Percentiles rank a stretch among this genome's conserved stretches.
Evolutionary conservation across 2,888 invertebrate species (phyloP).

Genomic region (Thymelicus sylvestris): DNA sequence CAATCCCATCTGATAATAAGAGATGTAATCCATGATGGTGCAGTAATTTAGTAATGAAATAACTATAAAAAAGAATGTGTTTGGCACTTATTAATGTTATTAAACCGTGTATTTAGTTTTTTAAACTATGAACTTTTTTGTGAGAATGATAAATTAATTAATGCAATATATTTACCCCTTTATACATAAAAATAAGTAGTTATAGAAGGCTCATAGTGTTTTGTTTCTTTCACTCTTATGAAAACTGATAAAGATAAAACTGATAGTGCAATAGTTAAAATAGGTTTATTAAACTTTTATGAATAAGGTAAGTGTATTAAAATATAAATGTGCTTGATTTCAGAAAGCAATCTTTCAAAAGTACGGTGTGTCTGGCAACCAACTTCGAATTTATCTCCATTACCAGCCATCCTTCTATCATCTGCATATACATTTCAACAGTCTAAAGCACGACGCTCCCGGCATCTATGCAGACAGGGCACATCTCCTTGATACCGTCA

Average conservation of each 20-base stretch:
- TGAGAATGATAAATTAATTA: no score
- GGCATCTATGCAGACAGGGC: slow-evolving; percentile 94
- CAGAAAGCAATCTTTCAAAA: slow-evolving; percentile 91
- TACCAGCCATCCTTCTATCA: slow-evolving; percentile 99
- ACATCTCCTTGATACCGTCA: slow-evolving; percentile 94
- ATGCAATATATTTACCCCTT: no score
- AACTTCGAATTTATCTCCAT: slow-evolving; percentile 94
- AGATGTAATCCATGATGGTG: no score
- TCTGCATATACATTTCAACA: slow-evolving; percentile 96
- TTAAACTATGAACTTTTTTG: no score
- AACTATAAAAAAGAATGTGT: no score
- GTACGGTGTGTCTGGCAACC: slow-evolving; percentile 88
- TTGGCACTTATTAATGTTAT: no score
- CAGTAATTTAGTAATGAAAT: no score
- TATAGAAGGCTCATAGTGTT: no score
- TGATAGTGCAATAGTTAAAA: neutral
- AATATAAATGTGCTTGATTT: slow-evolving; percentile 49
- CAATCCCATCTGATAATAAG: no score
- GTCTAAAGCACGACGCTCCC: slow-evolving; percentile 91
- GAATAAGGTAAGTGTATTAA: neutral
- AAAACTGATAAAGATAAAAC: no score
- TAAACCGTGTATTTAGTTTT: no score
- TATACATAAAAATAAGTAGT: no score
- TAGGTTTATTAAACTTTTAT: neutral
- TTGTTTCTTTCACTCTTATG: neutral